Percentiles rank a stretch among this genome's conserved stretches.
phyloP scores from a whole-genome alignment of 2,113 vertebrate genomes.

The human region GRCh38 chr5:19477001-19477500 shows the following conservation, averaged over 20 bases:
- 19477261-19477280: background rate
- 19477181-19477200: background rate
- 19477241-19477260: background rate
- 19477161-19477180: background rate
- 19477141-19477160: too few species aligned
- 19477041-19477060: too few species aligned
- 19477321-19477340: background rate
- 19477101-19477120: background rate
- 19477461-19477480: background rate
- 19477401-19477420: background rate
- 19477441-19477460: background rate
- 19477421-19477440: background rate
- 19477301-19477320: background rate
- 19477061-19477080: background rate
- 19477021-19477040: background rate
- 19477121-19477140: background rate
- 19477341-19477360: background rate
- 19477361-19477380: background rate
- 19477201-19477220: background rate
- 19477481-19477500: background rate
- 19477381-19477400: background rate
- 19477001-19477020: background rate
- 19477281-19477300: background rate
- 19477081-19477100: background rate
- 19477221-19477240: background rate